Evolutionary conservation across 2,888 invertebrate genomes (phyloP).

Genomic region (Dermolepida albohirtum): DNA sequence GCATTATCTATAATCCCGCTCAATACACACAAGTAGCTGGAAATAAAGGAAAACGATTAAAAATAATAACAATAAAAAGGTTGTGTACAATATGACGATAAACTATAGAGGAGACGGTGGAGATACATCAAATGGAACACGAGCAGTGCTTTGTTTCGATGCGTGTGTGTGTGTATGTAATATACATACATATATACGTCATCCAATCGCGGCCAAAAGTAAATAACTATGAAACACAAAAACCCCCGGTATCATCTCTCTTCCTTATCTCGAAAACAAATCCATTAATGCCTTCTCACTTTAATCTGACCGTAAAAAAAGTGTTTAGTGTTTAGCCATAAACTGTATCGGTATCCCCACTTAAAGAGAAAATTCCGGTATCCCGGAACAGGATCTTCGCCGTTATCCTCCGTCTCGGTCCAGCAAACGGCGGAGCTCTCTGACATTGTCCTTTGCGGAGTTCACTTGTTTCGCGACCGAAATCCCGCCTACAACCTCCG

Average conservation of each 20-base stretch:
- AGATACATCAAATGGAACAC: no score
- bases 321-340: conserved; percentile 65
- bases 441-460: conserved; percentile 13
- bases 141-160: conserved; percentile 1
- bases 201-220: conserved; percentile 58
- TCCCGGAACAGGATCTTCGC: conserved; percentile 46
- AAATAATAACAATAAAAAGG: not conserved
- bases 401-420: conserved; percentile 27
- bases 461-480: conserved; percentile 37
- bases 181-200: conserved; percentile 16
- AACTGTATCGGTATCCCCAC: conserved; percentile 64
- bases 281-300: conserved; percentile 61
- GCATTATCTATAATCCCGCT: conserved; percentile 27
- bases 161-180: not conserved
- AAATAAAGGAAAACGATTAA: conserved; percentile 29
- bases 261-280: conserved; percentile 60
- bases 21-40: not conserved
- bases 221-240: conserved; percentile 47
- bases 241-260: conserved; percentile 44
- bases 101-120: no score
- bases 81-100: no score
- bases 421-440: conserved; percentile 2
- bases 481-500: conserved; percentile 49
- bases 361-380: conserved; percentile 51
- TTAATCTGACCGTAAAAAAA: conserved; percentile 63